These are phyloP conservation scores for Pluvianellus socialis DNA, from an alignment of 2,113 vertebrate species.

Conservation along the genomic window DNA sequence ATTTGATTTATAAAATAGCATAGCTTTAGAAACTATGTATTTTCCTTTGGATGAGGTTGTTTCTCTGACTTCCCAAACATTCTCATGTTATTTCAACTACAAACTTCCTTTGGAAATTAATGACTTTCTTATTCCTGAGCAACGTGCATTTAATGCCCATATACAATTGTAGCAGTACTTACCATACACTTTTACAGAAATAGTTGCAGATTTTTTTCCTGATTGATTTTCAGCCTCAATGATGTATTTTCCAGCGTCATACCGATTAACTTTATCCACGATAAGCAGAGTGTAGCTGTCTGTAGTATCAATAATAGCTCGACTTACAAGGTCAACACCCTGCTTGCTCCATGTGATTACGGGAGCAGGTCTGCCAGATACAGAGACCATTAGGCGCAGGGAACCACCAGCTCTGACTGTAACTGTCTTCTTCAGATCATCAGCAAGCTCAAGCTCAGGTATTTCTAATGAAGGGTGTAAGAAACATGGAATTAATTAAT, in stretches of 20 bases:
- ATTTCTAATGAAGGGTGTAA: conserved; percentile 80
- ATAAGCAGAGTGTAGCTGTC: conserved; percentile 88
- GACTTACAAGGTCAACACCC: conserved; percentile 86
- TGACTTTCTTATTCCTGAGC: background rate
- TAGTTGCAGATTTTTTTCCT: conserved; percentile 92
- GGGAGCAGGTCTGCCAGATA: conserved; percentile 90
- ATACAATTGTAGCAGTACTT: conserved; percentile 46
- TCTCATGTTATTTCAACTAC: background rate
- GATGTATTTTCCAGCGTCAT: conserved; percentile 95
- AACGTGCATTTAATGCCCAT: background rate
- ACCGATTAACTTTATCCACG: conserved; percentile 95
- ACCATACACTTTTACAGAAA: conserved; percentile 97
- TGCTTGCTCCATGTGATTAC: conserved; percentile 91
- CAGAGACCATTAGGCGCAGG: conserved; percentile 86
- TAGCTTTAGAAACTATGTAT: background rate
- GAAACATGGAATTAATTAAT: conserved; percentile 39
- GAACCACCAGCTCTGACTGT: conserved; percentile 90
- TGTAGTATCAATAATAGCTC: conserved; percentile 92
- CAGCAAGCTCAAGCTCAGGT: conserved; percentile 93
- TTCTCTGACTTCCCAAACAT: background rate
- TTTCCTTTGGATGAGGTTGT: background rate
- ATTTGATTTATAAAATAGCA: background rate
- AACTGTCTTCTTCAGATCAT: conserved; percentile 94
- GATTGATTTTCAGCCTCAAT: conserved; percentile 93
- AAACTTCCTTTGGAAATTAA: background rate